Evolutionary conservation across 2,888 invertebrate genomes (phyloP).

Genomic region (Ennomos quercinarius): DNA sequence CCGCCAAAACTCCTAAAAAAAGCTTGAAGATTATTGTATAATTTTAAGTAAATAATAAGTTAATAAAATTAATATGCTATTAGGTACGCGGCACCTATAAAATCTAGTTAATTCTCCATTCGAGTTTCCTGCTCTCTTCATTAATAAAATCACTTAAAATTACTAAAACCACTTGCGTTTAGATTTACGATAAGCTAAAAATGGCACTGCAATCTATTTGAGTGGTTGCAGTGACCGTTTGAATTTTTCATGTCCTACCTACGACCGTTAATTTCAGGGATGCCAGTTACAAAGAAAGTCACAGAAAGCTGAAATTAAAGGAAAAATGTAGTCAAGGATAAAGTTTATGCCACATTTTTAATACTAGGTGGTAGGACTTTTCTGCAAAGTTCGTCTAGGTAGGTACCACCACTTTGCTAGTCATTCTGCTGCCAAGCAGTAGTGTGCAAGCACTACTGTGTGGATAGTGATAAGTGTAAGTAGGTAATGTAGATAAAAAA

Average conservation of each 20-base stretch:
- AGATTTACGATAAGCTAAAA: constrained; percentile 22
- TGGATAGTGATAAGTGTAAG: no score
- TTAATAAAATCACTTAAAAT: constrained; percentile 18
- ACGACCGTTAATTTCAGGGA: constrained; percentile 5
- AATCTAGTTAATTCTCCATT: background rate
- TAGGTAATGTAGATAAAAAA: no score
- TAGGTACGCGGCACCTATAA: no score
- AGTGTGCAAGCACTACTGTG: no score
- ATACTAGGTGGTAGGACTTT: no score
- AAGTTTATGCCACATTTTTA: background rate
- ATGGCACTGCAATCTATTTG: constrained; percentile 14
- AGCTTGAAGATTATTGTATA: no score
- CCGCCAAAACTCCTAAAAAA: no score
- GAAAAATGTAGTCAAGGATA: background rate
- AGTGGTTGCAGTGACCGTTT: constrained; percentile 28
- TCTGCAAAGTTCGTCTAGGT: no score
- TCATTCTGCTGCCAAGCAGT: no score
- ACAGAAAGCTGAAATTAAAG: background rate
- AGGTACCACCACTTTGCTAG: no score
- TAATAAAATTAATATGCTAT: no score
- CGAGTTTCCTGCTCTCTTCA: constrained; percentile 6
- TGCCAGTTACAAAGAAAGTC: background rate
- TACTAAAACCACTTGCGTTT: constrained; percentile 9
- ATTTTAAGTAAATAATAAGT: no score
- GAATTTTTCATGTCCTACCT: constrained; percentile 25